Percentiles rank a stretch among this genome's conserved stretches.
phyloP scores from a whole-genome alignment of 2,113 vertebrate genomes.

The Leptobrachium leishanense region DNA sequence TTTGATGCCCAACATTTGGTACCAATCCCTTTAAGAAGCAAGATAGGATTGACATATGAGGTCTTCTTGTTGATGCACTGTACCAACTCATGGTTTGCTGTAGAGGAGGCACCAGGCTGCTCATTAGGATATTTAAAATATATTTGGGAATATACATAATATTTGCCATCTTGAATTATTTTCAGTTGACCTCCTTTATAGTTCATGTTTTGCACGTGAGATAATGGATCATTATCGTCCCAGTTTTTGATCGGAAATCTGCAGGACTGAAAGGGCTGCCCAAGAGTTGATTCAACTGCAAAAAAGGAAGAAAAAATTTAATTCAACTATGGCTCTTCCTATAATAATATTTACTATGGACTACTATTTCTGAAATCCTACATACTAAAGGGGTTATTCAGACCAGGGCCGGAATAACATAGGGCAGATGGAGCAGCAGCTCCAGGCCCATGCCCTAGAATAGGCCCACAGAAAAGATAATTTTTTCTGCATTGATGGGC shows the following conservation, averaged over 20 bases:
- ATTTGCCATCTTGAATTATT: conserved; percentile 78
- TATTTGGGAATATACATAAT: conserved; percentile 85
- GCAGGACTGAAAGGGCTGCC: conserved; percentile 78
- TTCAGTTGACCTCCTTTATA: conserved; percentile 76
- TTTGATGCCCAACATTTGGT: conserved; percentile 85
- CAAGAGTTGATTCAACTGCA: conserved; percentile 41
- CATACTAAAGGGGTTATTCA: too few species aligned
- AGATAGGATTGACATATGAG: conserved; percentile 73
- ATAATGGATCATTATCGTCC: conserved; percentile 73
- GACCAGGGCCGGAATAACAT: too few species aligned
- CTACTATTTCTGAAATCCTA: too few species aligned
- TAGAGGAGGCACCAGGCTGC: conserved; percentile 63
- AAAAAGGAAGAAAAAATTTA: background rate
- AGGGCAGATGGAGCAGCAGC: too few species aligned
- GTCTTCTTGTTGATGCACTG: conserved; percentile 85
- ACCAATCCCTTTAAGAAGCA: conserved; percentile 83
- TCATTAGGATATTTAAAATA: conserved; percentile 74
- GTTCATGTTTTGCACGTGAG: conserved; percentile 83
- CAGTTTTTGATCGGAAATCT: conserved; percentile 75
- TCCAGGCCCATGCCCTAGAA: too few species aligned
- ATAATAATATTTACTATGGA: background rate
- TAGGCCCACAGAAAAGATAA: too few species aligned
- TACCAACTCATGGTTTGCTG: conserved; percentile 72
- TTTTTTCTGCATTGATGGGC: too few species aligned
- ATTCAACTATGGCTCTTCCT: background rate